Evolutionary conservation across 2,888 invertebrate genomes (phyloP), one percentile per base, ranked within the genome.

Genomic region (Sinhomidia bicolor): DNA sequence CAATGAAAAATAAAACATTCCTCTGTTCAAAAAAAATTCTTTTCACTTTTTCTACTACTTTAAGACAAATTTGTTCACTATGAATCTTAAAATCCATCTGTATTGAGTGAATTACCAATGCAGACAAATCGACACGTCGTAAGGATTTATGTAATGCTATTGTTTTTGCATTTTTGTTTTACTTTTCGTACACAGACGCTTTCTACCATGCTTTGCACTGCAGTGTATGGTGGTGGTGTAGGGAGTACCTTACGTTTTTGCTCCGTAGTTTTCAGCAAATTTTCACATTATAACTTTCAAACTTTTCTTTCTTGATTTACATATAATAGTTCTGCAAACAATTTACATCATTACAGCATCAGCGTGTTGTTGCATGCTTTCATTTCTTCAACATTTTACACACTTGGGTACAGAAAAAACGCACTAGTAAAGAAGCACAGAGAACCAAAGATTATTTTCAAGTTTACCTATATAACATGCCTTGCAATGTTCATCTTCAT

Each of bases 251-350:
- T 57, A 62, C 10, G 14, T 3, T 29, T n/a, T 6, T 10, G 51
- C 17, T 23, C 29, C n/a, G 2, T 6, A 76, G 14, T 78, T 78
- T 79, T 79, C 29, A 68, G 71, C 79, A 85, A 79, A 79, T 85
- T 85, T 71, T 85, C 79, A 71, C 85, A 71, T 85, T 79, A 62
- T 78, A 79, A 85, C 79, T 81, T 86, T 81, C 36, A 7, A 36
- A 36, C 36, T 36, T 36, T 36, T 74, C 54, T 68, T 17, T 32
- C 54, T 60, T 80, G 71, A 86, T 80, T 81, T 86, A 62, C 54
- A 80, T 86, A 44, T 62, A 80, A 62, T 44, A 80, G 80, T 80
- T 80, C 32, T 17, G 23, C 78, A 78, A 76, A 78, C 78, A 78
- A 54, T 78, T 78, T 47, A 57, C 78, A 54, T 78, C 78, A 78